Conservation (phyloP, 2,888 invertebrate species). For the Priocnemis perturbator region DNA sequence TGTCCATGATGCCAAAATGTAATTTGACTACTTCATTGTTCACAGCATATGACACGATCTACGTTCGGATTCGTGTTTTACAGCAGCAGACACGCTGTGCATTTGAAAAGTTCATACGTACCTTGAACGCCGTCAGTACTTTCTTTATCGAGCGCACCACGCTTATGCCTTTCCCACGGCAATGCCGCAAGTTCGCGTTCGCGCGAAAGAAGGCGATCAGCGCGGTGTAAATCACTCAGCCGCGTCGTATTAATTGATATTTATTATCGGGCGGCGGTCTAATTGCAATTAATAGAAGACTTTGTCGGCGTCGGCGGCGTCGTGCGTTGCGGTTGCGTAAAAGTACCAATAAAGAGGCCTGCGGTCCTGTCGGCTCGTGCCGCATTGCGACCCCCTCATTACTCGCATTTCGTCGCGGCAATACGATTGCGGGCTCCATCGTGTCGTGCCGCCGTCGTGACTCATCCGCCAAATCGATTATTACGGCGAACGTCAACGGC, state of each 20-base stretch:
- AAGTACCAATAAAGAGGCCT: constrained; percentile 66
- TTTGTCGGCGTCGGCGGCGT: constrained; percentile 66
- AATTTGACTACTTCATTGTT: too few relatives aligned
- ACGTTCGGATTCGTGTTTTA: too few relatives aligned
- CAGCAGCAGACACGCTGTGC: too few relatives aligned
- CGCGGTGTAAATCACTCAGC: constrained; percentile 59
- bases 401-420: constrained; percentile 55
- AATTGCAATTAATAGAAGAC: constrained; percentile 72
- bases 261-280: constrained; percentile 68
- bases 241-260: constrained; percentile 70
- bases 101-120: too few relatives aligned
- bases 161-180: too few relatives aligned
- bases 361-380: constrained; percentile 47
- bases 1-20: too few relatives aligned
- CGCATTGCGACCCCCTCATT: constrained; percentile 41
- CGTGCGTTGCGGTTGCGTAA: constrained; percentile 66
- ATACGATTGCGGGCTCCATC: constrained; percentile 37
- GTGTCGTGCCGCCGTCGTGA: constrained; percentile 1
- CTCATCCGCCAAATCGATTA: neutral
- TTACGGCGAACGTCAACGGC: neutral
- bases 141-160: too few relatives aligned
- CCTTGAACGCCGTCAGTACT: too few relatives aligned
- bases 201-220: constrained; percentile 27
- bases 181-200: too few relatives aligned
- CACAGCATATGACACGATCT: too few relatives aligned